Percentiles rank a stretch among this genome's conserved stretches.
Evolutionary conservation across 2,888 invertebrate genomes (phyloP).

Genomic region (Acanthoscelides obtectus): DNA sequence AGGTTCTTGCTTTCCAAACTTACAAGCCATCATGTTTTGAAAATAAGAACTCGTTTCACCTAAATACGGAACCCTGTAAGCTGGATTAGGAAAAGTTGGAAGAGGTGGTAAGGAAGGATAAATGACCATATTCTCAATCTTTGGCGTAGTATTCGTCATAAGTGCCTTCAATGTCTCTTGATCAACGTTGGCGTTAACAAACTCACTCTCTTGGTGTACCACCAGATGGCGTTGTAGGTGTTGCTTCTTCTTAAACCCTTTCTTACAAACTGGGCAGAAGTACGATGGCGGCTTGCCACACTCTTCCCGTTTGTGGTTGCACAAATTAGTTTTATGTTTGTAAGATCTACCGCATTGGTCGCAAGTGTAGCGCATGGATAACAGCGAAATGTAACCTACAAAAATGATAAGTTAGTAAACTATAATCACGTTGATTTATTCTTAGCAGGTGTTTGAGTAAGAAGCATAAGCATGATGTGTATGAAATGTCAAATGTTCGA

Average conservation of each 20-base stretch:
- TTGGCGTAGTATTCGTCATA: not conserved
- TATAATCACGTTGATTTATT: not conserved
- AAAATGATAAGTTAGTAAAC: not conserved
- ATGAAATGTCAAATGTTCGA: not conserved
- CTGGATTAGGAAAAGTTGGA: constrained; percentile 10
- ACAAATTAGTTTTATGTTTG: constrained; percentile 45
- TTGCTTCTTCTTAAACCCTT: constrained; percentile 41
- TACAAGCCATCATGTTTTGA: not conserved
- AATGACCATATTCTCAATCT: not conserved
- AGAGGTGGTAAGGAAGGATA: constrained; percentile 7
- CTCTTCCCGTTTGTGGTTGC: constrained; percentile 50
- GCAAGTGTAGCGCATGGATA: constrained; percentile 25
- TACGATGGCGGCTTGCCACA: constrained; percentile 51
- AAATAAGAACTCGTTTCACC: not conserved
- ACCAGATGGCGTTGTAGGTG: constrained; percentile 37
- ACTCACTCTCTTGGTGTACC: constrained; percentile 25
- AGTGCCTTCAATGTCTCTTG: constrained; percentile 5
- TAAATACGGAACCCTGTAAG: constrained; percentile 5
- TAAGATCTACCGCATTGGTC: constrained; percentile 38
- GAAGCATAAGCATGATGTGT: not conserved
- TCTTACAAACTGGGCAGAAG: constrained; percentile 47
- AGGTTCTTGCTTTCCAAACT: not conserved
- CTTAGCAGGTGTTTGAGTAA: not conserved
- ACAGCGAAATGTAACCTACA: not conserved
- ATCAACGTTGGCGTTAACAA: constrained; percentile 6